phyloP scores from a whole-genome alignment of 2,888 invertebrate genomes.

The Stenotaenia linearis region DNA sequence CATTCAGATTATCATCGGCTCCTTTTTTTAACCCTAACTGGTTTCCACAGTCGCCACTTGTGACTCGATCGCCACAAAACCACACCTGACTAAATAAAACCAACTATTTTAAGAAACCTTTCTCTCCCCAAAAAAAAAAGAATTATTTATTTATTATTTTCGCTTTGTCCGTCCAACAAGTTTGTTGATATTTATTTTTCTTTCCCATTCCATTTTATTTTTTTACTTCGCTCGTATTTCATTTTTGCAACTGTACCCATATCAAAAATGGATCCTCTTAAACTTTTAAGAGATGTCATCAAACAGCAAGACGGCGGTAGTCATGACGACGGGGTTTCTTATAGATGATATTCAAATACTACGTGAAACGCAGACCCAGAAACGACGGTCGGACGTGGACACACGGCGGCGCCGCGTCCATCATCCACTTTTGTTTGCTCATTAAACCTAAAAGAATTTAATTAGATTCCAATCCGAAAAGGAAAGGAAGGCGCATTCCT shows the following conservation, averaged over 20 bases:
- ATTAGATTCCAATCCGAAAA: constrained; percentile 21
- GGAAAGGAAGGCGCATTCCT: constrained; percentile 13
- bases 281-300: constrained; percentile 24
- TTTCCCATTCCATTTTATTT: not conserved
- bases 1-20: constrained; percentile 24
- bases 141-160: not conserved
- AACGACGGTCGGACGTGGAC: not conserved
- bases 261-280: constrained; percentile 21
- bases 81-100: constrained; percentile 15
- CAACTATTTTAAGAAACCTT: not conserved
- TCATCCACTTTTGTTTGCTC: constrained; percentile 16
- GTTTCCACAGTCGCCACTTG: constrained; percentile 12
- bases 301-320: constrained; percentile 22
- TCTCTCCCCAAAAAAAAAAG: no score
- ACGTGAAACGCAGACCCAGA: not conserved
- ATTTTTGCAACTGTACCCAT: not conserved
- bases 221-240: not conserved
- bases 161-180: not conserved
- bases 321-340: constrained; percentile 26
- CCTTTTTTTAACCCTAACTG: constrained; percentile 6
- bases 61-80: constrained; percentile 22
- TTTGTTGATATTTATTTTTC: not conserved
- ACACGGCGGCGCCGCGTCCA: constrained; percentile 26
- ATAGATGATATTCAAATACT: not conserved
- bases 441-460: constrained; percentile 19